Base-by-base conservation (phyloP, 2,888 invertebrate genomes). In the Eristalis tenax region DNA sequence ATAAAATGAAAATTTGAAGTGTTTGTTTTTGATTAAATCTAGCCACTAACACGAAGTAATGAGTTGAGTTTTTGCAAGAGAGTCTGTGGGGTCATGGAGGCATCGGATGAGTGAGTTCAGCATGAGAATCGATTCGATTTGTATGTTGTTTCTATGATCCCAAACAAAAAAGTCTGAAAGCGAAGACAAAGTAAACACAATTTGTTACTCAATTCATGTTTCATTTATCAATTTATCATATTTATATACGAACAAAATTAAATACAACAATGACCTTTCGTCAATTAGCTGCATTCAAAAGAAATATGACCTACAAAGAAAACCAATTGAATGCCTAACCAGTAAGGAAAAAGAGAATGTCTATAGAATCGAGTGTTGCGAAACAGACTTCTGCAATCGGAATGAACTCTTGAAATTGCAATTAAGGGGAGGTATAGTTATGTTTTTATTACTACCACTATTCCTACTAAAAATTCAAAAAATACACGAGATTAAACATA, bases 351-450 rank as follows among this genome's bases (percentile, higher is more conserved):
- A 92, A 91, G 90, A 91, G 89, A 89, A 92, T 90, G 88, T 91
- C 89, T 93, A 90, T 92, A 92, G 90, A 91, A 91, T 93, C 90
- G 90, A 91, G 89, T 93, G 93, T 92, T 93, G 93, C 91, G 91
- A 90, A 89, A 91, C 90, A 89, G 93, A 93, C 91, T 93, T 91
- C 92, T 93, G 93, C 93, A 93, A 93, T 91, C 93, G 92, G 90
- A 91, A 93, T 90, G 92, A 91, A 90, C 90, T 93, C 89, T 90
- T 93, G 90, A 91, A 90, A 90, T 91, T 91, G 92, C 91, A 90
- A 90, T 91, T 92, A 90, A 90, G 91, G 89, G 90, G 90, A 93
- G 92, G 93, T 92, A 93, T 89, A 86, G 71, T 71, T 82, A 76
- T 81, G 81, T 76, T 68, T 81, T 74, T 89, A 78, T 61, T 88